Base-by-base conservation (phyloP, 1,140 invertebrate species). In the Saccostrea glomerata region DNA sequence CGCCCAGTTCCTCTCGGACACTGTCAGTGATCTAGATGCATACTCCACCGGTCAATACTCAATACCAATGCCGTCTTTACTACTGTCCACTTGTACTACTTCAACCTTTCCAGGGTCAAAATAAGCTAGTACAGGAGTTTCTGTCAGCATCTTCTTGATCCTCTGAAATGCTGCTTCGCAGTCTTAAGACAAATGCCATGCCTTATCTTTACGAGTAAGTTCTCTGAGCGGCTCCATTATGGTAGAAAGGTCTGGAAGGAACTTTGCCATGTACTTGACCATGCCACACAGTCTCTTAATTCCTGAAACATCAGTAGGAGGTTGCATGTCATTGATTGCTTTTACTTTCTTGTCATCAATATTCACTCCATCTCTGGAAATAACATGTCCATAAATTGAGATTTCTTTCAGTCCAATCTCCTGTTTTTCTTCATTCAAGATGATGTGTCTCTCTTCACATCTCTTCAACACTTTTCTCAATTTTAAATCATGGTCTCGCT, bases 171-270 rank as follows among this genome's bases (percentile, higher is more conserved):
- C 82, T 60, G 17, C 54, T 58, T 90, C 60, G 23, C 89, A 84
- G 7, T 60, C 56, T 58, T 58, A 11, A 13, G 15, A 11, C 0
- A 2, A 17, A 2, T 17, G 56, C 56, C 56, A 58, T 66, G 36
- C 15, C 23, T 47, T 84, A 54, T 56, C 82, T 17, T 84, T 84
- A 13, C 82, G 82, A 7, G 36, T 2, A 84, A 54, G 82, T 36
- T 47, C 82, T 84, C 82, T 58, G 82, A 84, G 47, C 36, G 82
- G 82, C 95, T 20, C 89, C 25, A 84, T 12, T 4, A 56, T 84
- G n/a, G 36, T 56, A 7, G 82, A 47, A 15, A 47, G 40, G 40
- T 4, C 56, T 13, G 56, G 56, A 17, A 58, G 56, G 15, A 58
- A 58, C 15, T 1, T 58, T 58, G 56, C 47, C 82, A 84, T 84